These are phyloP conservation scores for Chaetura pelagica DNA, from an alignment of 2,113 vertebrate genomes.

Conservation along the genomic window DNA sequence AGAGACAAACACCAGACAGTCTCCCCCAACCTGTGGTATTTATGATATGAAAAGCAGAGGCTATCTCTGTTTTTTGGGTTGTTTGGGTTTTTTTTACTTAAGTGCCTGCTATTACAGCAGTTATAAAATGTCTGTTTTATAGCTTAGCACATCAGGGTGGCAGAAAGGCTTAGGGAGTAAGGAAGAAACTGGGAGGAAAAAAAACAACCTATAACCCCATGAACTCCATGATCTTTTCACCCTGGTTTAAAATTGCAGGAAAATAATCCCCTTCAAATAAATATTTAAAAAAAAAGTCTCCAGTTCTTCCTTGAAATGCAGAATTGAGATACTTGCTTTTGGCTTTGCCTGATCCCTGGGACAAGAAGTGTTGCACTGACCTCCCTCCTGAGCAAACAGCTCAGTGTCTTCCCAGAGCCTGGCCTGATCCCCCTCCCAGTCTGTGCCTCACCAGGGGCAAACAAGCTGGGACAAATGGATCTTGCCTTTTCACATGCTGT, in stretches of 20 bases:
- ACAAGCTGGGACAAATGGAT: not conserved
- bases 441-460: accelerated
- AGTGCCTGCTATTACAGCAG: not conserved
- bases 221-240: not conserved
- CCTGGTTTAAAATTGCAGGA: not conserved
- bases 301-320: not conserved
- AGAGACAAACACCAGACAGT: not conserved
- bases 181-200: not conserved
- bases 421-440: not conserved
- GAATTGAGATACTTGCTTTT: not conserved
- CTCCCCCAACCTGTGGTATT: not conserved
- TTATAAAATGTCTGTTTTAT: not conserved
- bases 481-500: accelerated
- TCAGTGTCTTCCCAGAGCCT: not conserved
- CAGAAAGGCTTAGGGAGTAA: not conserved
- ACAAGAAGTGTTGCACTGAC: not conserved
- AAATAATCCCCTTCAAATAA: not conserved
- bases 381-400: not conserved
- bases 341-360: not conserved
- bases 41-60: not conserved
- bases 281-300: not conserved
- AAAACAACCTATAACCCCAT: accelerated
- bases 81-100: not conserved
- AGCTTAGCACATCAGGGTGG: not conserved
- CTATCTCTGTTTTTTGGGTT: not conserved